Conservation (phyloP, 1,140 invertebrate species). For the Thrips palmi region DNA sequence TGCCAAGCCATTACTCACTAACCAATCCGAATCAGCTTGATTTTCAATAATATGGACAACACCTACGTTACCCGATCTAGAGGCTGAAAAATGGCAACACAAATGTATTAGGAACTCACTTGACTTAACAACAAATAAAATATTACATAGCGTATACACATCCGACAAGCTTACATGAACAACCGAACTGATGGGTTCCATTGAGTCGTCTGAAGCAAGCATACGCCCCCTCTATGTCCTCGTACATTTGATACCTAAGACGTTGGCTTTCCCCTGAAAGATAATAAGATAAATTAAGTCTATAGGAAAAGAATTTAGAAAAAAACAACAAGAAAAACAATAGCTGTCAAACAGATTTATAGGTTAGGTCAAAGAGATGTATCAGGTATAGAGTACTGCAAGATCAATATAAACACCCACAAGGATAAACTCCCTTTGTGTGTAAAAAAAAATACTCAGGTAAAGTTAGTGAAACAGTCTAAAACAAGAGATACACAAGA, state of each 20-base stretch:
- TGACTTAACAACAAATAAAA: conserved; percentile 17
- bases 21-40: conserved; percentile 45
- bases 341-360: too few species aligned
- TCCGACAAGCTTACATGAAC: conserved; percentile 76
- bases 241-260: conserved; percentile 41
- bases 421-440: too few species aligned
- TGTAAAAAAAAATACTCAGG: too few species aligned
- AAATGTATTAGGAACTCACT: conserved; percentile 5
- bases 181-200: conserved; percentile 83
- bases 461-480: too few species aligned
- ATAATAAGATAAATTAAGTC: conserved; percentile 7
- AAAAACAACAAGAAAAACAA: too few species aligned
- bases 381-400: too few species aligned
- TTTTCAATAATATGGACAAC: conserved; percentile 54
- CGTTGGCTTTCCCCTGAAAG: conserved; percentile 4
- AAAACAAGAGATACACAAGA: too few species aligned
- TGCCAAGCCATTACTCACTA: conserved; percentile 44
- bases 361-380: too few species aligned
- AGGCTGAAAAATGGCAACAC: conserved; percentile 27
- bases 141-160: too few species aligned
- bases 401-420: too few species aligned
- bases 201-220: conserved; percentile 77
- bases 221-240: conserved; percentile 42
- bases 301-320: neutral
- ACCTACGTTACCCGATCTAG: conserved; percentile 57